Evolutionary conservation across 2,888 invertebrate species (phyloP), one percentile per base, ranked within the genome.

Genomic region (Saturnia pavonia): DNA sequence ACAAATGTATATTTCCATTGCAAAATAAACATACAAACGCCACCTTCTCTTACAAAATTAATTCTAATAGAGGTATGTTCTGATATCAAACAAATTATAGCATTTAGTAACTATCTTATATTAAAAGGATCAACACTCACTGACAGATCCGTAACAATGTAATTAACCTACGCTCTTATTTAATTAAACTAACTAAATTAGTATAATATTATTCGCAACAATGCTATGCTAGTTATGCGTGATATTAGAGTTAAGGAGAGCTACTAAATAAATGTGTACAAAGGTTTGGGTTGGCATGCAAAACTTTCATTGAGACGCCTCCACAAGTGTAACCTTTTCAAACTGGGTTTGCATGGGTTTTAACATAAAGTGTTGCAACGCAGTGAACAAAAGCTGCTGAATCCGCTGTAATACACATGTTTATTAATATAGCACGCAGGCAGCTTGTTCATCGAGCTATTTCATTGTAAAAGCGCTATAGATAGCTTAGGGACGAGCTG

Each of bases 381-480:
- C 48, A 72, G 72, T 73, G 74, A 80, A 82, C 78, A 84, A 78
- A 78, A 80, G 74, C 73, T 68, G 40, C 73, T 68, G 40, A 68
- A 45, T 73, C 70, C 73, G 27, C 63, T 54, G 42, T 66, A 67
- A 75, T 72, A 78, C 82, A 86, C 82, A 84, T 85, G 85, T 83
- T 77, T 80, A 79, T 81, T 89, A 86, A 89, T 87, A 85, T 89
- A 88, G 83, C 83, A 86, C 87, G 88, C 86, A 86, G 83, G 84
- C 88, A 91, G 88, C 88, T 87, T 85, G 82, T 85, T 87, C 86
- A 88, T 83, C 84, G 85, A 89, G 87, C 82, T 87, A 85, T 89
- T 88, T 88, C 88, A 90, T 85, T 91, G 91, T 66, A 82, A 90
- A 88, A 86, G 83, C 86, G 80, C 85, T 88, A 88, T 89, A 90